A percentile compares a stretch with the other conserved stretches of the same genome.
Evolutionary conservation across 2,113 vertebrate genomes (phyloP).

Genomic region (Daubentonia madagascariensis): DNA sequence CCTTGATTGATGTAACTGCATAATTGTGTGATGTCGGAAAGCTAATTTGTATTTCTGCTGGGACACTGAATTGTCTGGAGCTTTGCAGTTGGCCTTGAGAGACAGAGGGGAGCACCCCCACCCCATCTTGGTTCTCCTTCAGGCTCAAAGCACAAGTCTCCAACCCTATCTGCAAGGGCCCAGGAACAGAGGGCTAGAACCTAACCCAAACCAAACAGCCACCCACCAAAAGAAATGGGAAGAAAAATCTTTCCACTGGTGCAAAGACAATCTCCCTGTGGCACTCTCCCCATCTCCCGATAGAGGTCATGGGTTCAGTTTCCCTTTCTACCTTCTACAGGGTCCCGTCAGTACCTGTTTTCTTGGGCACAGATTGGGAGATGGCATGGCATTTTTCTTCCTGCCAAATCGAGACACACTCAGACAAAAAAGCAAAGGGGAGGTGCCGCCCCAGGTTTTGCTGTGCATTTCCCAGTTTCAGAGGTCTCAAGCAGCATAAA

Average conservation of each 20-base stretch:
- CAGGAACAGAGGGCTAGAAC: not conserved
- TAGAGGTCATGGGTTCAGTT: not conserved
- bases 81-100: not conserved
- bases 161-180: too few relatives aligned
- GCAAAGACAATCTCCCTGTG: not conserved
- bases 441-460: not conserved
- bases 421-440: not conserved
- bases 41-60: not conserved
- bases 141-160: not conserved
- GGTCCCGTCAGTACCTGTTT: not conserved
- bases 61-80: not conserved
- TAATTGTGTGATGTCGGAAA: not conserved
- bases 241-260: not conserved
- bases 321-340: not conserved
- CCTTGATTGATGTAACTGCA: not conserved
- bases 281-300: not conserved
- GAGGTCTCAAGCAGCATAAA: not conserved
- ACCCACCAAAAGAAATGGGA: not conserved
- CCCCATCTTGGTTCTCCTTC: not conserved
- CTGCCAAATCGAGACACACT: not conserved
- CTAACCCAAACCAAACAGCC: not conserved
- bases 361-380: not conserved
- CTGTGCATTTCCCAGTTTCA: not conserved
- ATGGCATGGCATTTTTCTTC: not conserved
- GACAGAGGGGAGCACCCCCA: not conserved